phyloP scores from a whole-genome alignment of 2,888 invertebrate genomes.

The Steromphala cineraria region DNA sequence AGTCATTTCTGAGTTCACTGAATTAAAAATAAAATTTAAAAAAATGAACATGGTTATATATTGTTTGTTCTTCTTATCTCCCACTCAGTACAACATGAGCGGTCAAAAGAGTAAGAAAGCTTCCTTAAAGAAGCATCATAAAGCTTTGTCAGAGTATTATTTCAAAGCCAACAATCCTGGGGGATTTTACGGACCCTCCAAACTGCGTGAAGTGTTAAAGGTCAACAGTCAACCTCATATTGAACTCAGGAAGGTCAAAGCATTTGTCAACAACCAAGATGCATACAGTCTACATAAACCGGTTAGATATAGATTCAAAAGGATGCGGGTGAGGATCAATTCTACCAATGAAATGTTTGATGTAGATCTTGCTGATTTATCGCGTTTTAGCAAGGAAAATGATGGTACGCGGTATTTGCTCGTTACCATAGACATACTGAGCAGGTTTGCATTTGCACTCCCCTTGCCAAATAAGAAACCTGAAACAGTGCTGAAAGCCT shows the following conservation, averaged over 20 bases:
- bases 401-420: background rate
- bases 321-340: background rate
- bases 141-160: background rate
- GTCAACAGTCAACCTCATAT: background rate
- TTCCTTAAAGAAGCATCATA: background rate
- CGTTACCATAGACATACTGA: background rate
- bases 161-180: background rate
- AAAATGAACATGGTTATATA: too few relatives aligned
- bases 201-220: background rate
- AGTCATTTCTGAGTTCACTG: background rate
- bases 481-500: background rate
- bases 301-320: background rate
- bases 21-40: background rate
- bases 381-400: background rate
- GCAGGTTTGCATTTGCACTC: background rate
- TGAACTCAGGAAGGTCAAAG: background rate
- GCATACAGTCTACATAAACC: background rate
- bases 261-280: background rate
- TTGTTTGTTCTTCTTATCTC: background rate
- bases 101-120: background rate
- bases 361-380: background rate
- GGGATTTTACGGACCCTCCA: background rate
- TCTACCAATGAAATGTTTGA: conserved; percentile 9
- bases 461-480: background rate
- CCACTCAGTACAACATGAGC: background rate